Conservation (phyloP, 2,113 vertebrate genomes). For the Lepisosteus oculatus region DNA sequence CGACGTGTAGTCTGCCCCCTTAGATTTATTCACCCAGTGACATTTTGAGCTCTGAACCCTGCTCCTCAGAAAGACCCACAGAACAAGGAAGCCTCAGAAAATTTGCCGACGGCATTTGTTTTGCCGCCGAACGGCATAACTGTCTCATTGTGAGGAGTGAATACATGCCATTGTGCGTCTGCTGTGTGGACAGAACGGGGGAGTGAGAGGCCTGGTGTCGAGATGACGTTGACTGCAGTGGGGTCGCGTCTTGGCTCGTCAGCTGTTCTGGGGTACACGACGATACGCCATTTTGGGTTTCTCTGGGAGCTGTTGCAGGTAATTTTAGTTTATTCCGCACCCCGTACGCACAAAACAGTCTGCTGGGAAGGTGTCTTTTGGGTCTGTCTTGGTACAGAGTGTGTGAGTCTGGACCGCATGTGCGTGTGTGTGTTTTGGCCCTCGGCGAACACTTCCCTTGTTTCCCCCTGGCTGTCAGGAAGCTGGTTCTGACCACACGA, state of each 20-base stretch:
- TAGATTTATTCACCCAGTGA: conserved; percentile 40
- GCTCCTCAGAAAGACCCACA: conserved; percentile 14
- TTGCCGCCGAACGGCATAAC: conserved; percentile 53
- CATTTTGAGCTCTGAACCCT: conserved; percentile 40
- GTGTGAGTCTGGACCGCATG: background rate
- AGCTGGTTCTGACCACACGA: conserved; percentile 55
- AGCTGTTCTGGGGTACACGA: conserved; percentile 27
- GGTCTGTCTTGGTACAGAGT: too few species aligned
- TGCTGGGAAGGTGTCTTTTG: too few species aligned
- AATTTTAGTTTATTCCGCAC: background rate
- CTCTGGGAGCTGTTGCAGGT: background rate
- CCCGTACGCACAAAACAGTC: too few species aligned
- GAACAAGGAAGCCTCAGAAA: conserved; percentile 58
- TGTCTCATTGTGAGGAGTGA: conserved; percentile 60
- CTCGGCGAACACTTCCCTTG: conserved; percentile 35
- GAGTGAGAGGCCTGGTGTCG: conserved; percentile 36
- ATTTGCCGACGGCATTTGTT: conserved; percentile 36
- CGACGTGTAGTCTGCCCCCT: conserved; percentile 19
- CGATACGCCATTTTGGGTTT: conserved; percentile 41
- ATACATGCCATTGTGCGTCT: conserved; percentile 58
- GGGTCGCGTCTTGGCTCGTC: too few species aligned
- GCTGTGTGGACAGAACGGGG: conserved; percentile 27
- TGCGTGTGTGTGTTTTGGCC: conserved; percentile 42
- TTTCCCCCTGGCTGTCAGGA: conserved; percentile 60
- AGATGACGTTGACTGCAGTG: background rate